Evolutionary conservation across 2,888 invertebrate species (phyloP), one percentile per base, ranked within the genome.

Genomic region (Trilocha varians): DNA sequence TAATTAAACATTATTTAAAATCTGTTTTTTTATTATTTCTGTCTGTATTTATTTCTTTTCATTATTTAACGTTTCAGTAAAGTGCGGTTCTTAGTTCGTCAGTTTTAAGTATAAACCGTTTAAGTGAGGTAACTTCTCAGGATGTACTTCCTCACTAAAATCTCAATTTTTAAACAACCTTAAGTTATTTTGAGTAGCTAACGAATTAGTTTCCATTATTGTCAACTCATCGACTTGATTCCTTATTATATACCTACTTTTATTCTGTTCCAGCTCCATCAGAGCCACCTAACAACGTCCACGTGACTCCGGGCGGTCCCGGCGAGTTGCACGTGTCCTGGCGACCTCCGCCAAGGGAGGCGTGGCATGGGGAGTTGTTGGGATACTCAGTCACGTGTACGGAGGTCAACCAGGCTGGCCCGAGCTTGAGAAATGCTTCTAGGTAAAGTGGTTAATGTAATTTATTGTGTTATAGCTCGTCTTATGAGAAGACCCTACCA

Each of bases 291-390:
- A 84, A 84, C 16, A 88, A 89, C 57, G 89, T 93, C 15, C 88
- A 88, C 38, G 91, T 90, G 13, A 88, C 89, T 32, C 88, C 93
- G 0, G 85, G 91, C 9, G 91, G 90, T 1, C 89, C 93, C 0
- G 91, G 91, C 44, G 90, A 92, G 62, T 74, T 93, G 36, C 87
- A 90, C 55, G 90, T 92, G 47, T 88, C 90, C n/a, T 93, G 93
- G 93, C 88, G 91, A 41, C 89, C 93, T 4, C 93, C 93, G 0
- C 87, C 90, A 33, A 80, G 90, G n/a, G 90, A 90, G 44, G 83
- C 90, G 0, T 91, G 91, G 90, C 92, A 93, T 66, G 93, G 93
- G 0, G 90, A 91, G 49, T 88, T 93, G 39, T 80, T 91, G 9
- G 93, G 93, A 8, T 93, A 93, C 70, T 89, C 89, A 18, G 89